Percentiles rank a stretch among this genome's conserved stretches.
phyloP scores from a whole-genome alignment of 2,797 vertebrate species.

The Mus minutoides region DNA sequence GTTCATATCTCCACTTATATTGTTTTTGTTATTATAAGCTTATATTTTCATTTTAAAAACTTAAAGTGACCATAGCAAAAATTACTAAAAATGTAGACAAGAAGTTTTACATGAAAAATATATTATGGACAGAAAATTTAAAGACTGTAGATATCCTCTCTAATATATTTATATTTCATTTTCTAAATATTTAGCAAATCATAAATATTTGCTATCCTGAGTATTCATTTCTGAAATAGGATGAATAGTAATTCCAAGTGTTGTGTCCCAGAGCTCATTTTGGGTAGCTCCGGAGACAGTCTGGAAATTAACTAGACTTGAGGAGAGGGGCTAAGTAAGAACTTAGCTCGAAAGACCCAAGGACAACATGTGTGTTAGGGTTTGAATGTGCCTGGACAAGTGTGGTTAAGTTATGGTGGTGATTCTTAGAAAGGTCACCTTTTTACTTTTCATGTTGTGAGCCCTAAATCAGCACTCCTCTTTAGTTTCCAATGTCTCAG shows the following conservation, averaged over 20 bases:
- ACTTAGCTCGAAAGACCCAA: not conserved
- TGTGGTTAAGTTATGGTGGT: not conserved
- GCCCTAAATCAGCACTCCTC: not conserved
- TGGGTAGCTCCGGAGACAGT: not conserved
- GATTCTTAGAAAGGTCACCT: not conserved
- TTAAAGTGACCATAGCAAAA: not conserved
- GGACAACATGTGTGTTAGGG: not conserved
- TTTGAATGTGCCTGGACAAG: conserved; percentile 1
- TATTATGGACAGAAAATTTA: not conserved
- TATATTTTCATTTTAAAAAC: conserved; percentile 34
- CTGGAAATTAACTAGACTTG: not conserved
- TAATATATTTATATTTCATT: conserved; percentile 9
- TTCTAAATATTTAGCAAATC: not conserved
- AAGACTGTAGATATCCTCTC: conserved; percentile 33
- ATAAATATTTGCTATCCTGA: not conserved
- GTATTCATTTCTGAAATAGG: not conserved
- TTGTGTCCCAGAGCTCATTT: not conserved
- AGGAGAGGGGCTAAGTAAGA: not conserved
- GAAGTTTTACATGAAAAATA: not conserved
- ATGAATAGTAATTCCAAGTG: not conserved
- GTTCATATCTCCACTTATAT: not conserved
- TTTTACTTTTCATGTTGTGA: conserved; percentile 27
- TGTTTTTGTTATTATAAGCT: conserved; percentile 47
- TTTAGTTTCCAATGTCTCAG: conserved; percentile 37
- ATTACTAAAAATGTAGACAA: conserved; percentile 40